Conservation (phyloP, 2,888 invertebrate species). For the Cecidostiba fungosa region DNA sequence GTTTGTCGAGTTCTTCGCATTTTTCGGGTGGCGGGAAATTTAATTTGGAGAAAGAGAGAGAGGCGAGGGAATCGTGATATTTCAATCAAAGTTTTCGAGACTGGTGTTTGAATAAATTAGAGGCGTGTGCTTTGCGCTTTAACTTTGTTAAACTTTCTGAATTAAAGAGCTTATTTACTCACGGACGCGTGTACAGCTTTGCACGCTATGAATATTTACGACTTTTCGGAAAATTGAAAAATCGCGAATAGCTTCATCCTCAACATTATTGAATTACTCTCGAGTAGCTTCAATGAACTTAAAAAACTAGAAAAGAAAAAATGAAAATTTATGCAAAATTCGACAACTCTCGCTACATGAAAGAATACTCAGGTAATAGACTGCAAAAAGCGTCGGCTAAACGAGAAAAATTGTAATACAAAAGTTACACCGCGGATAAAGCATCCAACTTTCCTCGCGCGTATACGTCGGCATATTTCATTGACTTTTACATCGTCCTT, state of each 20-base stretch:
- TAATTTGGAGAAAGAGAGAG: neutral
- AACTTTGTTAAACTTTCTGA: neutral
- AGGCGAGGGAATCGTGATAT: neutral
- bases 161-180: neutral
- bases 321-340: neutral
- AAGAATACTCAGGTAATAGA: no score
- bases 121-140: neutral
- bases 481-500: conserved; percentile 20
- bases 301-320: no score
- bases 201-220: neutral
- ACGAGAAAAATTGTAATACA: conserved; percentile 14
- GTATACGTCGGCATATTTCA: neutral
- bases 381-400: neutral
- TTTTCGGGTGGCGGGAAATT: neutral
- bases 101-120: neutral
- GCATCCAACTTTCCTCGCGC: neutral
- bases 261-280: no score
- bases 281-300: no score
- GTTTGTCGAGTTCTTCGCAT: neutral
- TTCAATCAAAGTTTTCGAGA: conserved; percentile 13
- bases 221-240: neutral
- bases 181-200: neutral
- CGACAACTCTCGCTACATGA: no score
- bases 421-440: conserved; percentile 13
- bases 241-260: neutral